Conservation (phyloP, 1,140 invertebrate genomes). For the Trachymyrmex septentrionalis region DNA sequence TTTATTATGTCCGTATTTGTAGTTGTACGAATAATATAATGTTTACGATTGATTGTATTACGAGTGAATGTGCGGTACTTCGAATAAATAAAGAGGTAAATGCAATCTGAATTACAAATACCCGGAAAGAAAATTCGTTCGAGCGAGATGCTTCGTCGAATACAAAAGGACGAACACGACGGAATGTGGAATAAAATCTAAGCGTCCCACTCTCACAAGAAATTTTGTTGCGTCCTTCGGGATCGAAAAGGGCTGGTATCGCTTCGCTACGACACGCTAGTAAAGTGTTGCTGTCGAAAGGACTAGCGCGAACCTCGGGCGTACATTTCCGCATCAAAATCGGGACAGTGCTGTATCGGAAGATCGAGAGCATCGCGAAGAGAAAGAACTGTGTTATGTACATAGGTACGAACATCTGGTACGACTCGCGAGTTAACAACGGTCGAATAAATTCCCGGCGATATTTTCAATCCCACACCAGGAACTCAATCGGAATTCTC, state of each 20-base stretch:
- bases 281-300: conserved; percentile 37
- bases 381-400: conserved; percentile 50
- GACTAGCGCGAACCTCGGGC: neutral
- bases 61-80: neutral
- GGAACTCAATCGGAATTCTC: conserved; percentile 5
- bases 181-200: conserved; percentile 40
- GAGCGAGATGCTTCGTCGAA: neutral
- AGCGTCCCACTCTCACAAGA: conserved; percentile 32
- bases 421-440: conserved; percentile 50
- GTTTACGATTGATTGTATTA: conserved; percentile 27
- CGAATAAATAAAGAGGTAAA: neutral
- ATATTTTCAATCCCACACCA: conserved; percentile 56
- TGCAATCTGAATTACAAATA: conserved; percentile 29
- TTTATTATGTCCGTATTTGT: neutral
- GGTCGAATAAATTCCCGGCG: conserved; percentile 58
- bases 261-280: conserved; percentile 27
- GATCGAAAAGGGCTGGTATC: conserved; percentile 19
- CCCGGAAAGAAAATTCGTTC: neutral
- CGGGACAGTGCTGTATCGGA: conserved; percentile 23
- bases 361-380: conserved; percentile 28
- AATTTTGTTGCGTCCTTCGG: conserved; percentile 16
- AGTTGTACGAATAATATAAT: neutral
- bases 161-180: conserved; percentile 15
- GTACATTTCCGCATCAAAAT: conserved; percentile 49
- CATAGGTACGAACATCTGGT: conserved; percentile 40